Conservation (phyloP, 2,797 vertebrate species). For the Mareca strepera region DNA sequence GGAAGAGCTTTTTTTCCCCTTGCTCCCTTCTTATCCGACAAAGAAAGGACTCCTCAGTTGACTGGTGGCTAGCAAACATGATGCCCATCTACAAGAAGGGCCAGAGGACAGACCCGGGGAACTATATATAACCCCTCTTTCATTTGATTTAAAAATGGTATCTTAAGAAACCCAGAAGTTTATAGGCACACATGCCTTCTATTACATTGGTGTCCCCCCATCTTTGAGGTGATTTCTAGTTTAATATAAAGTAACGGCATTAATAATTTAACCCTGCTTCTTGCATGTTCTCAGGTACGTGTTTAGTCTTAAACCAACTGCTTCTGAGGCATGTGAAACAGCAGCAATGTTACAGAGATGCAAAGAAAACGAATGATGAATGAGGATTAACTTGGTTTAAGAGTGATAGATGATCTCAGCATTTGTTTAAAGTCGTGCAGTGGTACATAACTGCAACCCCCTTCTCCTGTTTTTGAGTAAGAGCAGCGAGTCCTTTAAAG, state of each 20-base stretch:
- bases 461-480: not conserved
- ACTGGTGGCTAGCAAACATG: no score
- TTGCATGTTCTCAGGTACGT: not conserved
- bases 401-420: not conserved
- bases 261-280: not conserved
- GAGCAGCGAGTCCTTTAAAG: not conserved
- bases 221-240: not conserved
- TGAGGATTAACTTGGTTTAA: not conserved
- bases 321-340: not conserved
- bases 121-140: not conserved
- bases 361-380: not conserved
- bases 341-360: not conserved
- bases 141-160: not conserved
- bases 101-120: no score
- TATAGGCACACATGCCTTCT: not conserved
- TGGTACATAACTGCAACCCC: not conserved
- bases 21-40: not conserved
- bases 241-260: not conserved
- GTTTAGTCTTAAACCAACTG: not conserved
- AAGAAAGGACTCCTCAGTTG: not conserved
- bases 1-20: not conserved
- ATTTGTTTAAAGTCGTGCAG: not conserved
- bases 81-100: no score
- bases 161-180: not conserved
- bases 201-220: not conserved